Evolutionary conservation across 2,888 invertebrate genomes (phyloP), one percentile per base, ranked within the genome.

Genomic region (Micropterix aruncella): DNA sequence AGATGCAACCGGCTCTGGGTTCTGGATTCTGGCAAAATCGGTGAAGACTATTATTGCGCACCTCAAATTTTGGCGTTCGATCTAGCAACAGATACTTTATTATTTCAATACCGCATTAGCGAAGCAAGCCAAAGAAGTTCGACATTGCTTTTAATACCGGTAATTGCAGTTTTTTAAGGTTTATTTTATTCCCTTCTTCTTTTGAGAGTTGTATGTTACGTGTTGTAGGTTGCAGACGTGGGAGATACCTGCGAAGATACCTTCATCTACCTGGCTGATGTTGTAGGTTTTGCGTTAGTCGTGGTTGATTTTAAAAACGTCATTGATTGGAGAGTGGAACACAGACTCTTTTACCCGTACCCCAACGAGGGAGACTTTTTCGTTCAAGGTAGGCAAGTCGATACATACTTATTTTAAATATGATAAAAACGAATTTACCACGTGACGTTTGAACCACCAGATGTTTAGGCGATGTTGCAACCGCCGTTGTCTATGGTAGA

Each of bases 21-120:
- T 2, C 61, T 85, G 56, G 86, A 86, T 55, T 66, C 79, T 0
- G 85, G 85, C 5, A 75, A 73, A 53, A 70, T 84, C 18, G 75
- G 71, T 1, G 74, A 76, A 0, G 51, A 55, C 1, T 74, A 75
- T 52, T 57, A 70, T 18, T 90, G 90, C 53, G 73, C 74, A 0
- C 83, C 89, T 0, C 83, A 89, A 57, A 59, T 90, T 2, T 62
- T 86, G 2, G 79, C 83, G 1, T 85, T 87, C 55, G 79, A 85
- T 56, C 59, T 88, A 43, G 56, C 56, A 18, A 79, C 71, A 0
- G 76, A 84, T 54, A 54, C 57, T 38, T 59, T 80, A 2, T 51
- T 82, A 18, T 71, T 67, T 52, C 60, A 73, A n/a, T 78, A 79
- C 53, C 61, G 65, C 43, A 65, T 83, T 45, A 76, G 77, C 3